phyloP scores from a whole-genome alignment of 2,888 invertebrate genomes.

The Hirtodrosophila confusa region DNA sequence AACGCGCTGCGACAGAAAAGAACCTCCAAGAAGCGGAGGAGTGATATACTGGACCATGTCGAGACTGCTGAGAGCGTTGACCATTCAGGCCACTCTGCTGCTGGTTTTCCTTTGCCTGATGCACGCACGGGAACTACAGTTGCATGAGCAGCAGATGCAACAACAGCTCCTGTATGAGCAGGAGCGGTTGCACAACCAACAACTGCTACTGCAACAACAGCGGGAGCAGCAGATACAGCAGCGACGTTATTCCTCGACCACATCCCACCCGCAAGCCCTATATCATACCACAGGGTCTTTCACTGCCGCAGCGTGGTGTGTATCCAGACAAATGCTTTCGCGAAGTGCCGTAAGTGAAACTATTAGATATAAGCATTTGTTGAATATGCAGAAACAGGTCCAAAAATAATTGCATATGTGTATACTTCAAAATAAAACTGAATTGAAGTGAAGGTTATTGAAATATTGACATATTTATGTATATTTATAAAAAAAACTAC shows the following conservation, averaged over 20 bases:
- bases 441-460: too few relatives aligned
- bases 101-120: constrained; percentile 63
- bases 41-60: constrained; percentile 53
- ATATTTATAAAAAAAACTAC: too few relatives aligned
- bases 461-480: too few relatives aligned
- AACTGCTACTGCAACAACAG: constrained; percentile 51
- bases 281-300: constrained; percentile 70
- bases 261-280: constrained; percentile 77
- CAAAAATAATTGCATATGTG: too few relatives aligned
- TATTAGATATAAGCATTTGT: not conserved
- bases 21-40: not conserved
- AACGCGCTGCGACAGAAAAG: not conserved
- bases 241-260: constrained; percentile 72
- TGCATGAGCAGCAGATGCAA: constrained; percentile 62
- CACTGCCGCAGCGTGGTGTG: constrained; percentile 71
- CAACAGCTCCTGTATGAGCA: constrained; percentile 60
- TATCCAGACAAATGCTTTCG: constrained; percentile 77
- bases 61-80: constrained; percentile 56
- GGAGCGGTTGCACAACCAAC: constrained; percentile 50
- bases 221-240: constrained; percentile 58
- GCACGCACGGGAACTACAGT: constrained; percentile 59
- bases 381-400: too few relatives aligned
- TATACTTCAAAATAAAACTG: too few relatives aligned
- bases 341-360: constrained; percentile 80
- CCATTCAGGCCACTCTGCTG: constrained; percentile 65